Evolutionary conservation across 2,888 invertebrate genomes (phyloP), one percentile per base, ranked within the genome.

Genomic region (Eurytoma adleriae): DNA sequence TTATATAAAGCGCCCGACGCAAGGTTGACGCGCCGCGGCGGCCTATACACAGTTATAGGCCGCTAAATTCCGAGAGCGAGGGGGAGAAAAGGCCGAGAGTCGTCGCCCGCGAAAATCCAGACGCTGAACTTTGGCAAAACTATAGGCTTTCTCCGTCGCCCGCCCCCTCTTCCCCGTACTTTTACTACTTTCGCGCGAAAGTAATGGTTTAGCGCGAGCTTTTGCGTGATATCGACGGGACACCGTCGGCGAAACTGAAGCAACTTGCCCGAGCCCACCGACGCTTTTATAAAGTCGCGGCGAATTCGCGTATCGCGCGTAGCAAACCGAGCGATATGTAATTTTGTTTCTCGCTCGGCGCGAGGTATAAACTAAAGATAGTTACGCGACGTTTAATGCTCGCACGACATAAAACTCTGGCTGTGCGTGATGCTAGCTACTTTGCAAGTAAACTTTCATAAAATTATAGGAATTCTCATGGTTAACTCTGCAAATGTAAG

Each of bases 1-100:
- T 87, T 86, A 89, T 88, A 54, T 50, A 24, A 71, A 67, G 69
- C 64, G 77, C 61, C 64, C 59, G 56, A 48, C 74, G 30, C 64
- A 61, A 56, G 69, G 48, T 73, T 79, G 68, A 50, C 69, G 62
- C 74, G 54, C 18, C 62, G 52, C 73, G n/a, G 16, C 13, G 0
- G 4, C 13, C 12, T 18, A 48, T 27, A 61, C 64, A 69, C 30
- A 69, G 74, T 68, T 79, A 56, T 40, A 62, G 14, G 30, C 40
- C 40, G 5, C 48, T 79, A 64, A 62, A 69, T 74, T 69, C 64
- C 57, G 24, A 69, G 52, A 50, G 50, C 54, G 54, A 30, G 40
- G 56, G 56, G 4, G 20, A 18, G 24, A 61, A 18, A 48, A 30
- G 69, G 10, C 10, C 54, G 48, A 52, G 61, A 20, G 66, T 2